Percentiles rank a stretch among this genome's conserved stretches.
Evolutionary conservation across 2,888 invertebrate species (phyloP).

Genomic region (Tanypteryx hageni): DNA sequence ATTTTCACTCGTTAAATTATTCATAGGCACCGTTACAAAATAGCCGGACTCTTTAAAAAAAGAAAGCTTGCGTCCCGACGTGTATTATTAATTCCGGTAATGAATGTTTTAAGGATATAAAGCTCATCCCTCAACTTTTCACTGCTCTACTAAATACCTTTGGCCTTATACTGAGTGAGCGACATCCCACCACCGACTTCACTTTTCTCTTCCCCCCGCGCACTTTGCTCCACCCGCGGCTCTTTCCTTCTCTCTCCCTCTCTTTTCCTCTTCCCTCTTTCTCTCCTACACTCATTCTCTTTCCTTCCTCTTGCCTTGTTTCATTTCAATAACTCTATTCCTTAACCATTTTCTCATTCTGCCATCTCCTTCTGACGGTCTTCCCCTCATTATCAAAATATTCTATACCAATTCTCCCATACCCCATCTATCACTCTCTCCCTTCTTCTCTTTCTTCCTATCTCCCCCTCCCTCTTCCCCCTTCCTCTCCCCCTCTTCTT

Average conservation of each 20-base stretch:
- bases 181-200: neutral
- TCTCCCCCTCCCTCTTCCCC: neutral
- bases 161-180: neutral
- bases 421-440: neutral
- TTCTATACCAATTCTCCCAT: too few relatives aligned
- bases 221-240: neutral
- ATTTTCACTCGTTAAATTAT: too few relatives aligned
- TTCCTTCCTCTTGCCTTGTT: neutral
- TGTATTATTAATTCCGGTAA: conserved; percentile 49
- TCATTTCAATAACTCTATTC: too few relatives aligned
- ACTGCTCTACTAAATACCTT: conserved; percentile 21
- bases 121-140: conserved; percentile 38
- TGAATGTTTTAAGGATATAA: conserved; percentile 50
- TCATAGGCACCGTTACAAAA: too few relatives aligned
- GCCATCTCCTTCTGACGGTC: too few relatives aligned
- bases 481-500: neutral
- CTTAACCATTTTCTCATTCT: too few relatives aligned
- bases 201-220: neutral
- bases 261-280: neutral
- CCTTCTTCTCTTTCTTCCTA: neutral
- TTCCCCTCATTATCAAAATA: too few relatives aligned
- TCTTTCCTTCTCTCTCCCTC: too few relatives aligned
- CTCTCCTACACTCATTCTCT: neutral
- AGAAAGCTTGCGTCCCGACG: neutral
- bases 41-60: too few relatives aligned